phyloP scores from a whole-genome alignment of 2,888 invertebrate species.

The Polyploca ridens region DNA sequence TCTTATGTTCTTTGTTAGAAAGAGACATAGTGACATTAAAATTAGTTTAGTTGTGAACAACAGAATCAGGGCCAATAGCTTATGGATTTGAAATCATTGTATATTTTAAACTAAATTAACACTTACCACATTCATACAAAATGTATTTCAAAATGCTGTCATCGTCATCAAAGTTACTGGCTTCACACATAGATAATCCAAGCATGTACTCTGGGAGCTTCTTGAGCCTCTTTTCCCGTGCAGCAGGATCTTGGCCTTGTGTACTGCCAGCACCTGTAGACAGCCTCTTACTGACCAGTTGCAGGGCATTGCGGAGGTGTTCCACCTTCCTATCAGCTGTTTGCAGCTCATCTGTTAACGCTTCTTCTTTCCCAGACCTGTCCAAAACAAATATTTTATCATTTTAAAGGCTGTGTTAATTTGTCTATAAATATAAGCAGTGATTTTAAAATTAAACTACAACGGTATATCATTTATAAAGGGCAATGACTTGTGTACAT shows the following conservation, averaged over 20 bases:
- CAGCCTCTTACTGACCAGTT: constrained; percentile 86
- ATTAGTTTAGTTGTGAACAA: too few relatives aligned
- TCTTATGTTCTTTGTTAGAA: too few relatives aligned
- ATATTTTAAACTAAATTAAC: constrained; percentile 9
- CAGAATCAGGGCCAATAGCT: too few relatives aligned
- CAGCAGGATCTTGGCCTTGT: constrained; percentile 85
- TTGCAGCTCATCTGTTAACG: constrained; percentile 92
- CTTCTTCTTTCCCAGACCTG: constrained; percentile 94
- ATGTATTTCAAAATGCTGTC: constrained; percentile 86
- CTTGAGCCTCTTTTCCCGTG: constrained; percentile 90
- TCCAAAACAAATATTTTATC: background rate
- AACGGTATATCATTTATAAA: background rate
- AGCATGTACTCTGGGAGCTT: constrained; percentile 94
- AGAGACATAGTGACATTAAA: too few relatives aligned
- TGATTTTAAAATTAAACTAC: background rate
- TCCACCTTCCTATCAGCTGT: constrained; percentile 93
- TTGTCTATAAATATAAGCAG: background rate
- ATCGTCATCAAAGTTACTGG: constrained; percentile 86
- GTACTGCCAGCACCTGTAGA: constrained; percentile 80
- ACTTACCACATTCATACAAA: constrained; percentile 82
- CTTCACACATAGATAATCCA: constrained; percentile 90
- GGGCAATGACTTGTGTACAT: background rate
- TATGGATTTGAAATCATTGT: constrained; percentile 14
- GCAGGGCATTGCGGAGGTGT: constrained; percentile 88
- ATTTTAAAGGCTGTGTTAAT: background rate